Percentiles rank a stretch among this genome's conserved stretches.
phyloP scores from a whole-genome alignment of 2,888 invertebrate species.

The Apomyelois bistriatella region DNA sequence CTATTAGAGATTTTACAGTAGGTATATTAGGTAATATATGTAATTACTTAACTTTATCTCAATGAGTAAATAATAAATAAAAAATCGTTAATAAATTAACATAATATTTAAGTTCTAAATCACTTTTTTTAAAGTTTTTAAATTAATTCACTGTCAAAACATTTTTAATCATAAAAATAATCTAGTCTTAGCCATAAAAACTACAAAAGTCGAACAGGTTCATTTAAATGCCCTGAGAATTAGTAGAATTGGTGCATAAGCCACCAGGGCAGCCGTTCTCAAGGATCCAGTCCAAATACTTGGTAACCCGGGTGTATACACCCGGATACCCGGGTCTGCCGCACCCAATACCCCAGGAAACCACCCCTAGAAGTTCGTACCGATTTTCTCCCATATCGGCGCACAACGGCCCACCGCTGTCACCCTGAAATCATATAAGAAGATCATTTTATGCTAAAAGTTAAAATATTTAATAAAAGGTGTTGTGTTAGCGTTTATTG shows the following conservation, averaged over 20 bases:
- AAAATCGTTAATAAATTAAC: too few relatives aligned
- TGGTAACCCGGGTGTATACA: slow-evolving; percentile 90
- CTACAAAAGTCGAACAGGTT: not conserved
- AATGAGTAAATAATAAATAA: too few relatives aligned
- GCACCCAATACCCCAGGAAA: slow-evolving; percentile 95
- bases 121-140: too few relatives aligned
- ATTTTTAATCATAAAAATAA: too few relatives aligned
- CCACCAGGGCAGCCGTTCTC: slow-evolving; percentile 82
- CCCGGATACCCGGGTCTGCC: slow-evolving; percentile 91
- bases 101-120: too few relatives aligned
- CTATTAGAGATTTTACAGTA: too few relatives aligned
- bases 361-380: slow-evolving; percentile 87
- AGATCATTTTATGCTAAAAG: not conserved
- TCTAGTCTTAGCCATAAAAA: too few relatives aligned
- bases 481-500: too few relatives aligned
- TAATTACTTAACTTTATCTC: too few relatives aligned
- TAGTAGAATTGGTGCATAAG: not conserved
- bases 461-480: too few relatives aligned
- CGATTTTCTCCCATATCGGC: slow-evolving; percentile 82
- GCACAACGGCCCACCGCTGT: slow-evolving; percentile 88
- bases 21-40: too few relatives aligned
- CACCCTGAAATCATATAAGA: slow-evolving; percentile 78
- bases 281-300: slow-evolving; percentile 90
- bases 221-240: slow-evolving; percentile 4
- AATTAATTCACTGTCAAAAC: too few relatives aligned